A percentile compares a stretch with the other conserved stretches of the same genome.
These are phyloP conservation scores for Galerucella nymphaeae DNA, from an alignment of 2,888 invertebrate species.

Conservation along the genomic window DNA sequence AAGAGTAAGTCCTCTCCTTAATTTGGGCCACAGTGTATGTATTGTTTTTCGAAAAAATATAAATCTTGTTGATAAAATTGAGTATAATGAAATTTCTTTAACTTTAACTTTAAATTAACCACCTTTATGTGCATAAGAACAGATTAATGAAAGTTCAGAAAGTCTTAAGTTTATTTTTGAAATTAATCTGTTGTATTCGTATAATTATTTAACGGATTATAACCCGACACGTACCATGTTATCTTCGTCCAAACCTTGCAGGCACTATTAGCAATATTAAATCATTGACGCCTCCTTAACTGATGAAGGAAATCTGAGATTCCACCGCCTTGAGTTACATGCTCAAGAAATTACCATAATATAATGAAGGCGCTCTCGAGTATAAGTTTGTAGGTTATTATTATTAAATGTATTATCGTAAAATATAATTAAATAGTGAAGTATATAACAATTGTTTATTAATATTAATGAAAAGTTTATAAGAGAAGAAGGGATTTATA, in stretches of 20 bases:
- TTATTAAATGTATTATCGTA: constrained; percentile 2
- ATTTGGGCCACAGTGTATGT: too few species aligned
- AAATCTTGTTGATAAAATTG: too few species aligned
- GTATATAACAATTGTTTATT: not conserved
- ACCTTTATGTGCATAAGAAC: not conserved
- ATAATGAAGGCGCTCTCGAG: not conserved
- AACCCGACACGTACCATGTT: not conserved
- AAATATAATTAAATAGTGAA: not conserved
- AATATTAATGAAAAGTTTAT: not conserved
- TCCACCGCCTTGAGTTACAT: not conserved
- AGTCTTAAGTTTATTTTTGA: not conserved
- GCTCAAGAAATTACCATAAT: not conserved
- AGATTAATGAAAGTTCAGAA: not conserved
- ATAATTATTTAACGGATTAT: not conserved
- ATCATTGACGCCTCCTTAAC: constrained; percentile 7
- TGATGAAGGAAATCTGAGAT: not conserved
- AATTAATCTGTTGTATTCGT: not conserved
- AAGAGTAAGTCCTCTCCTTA: too few species aligned
- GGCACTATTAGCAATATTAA: constrained; percentile 16
- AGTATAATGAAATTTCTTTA: too few species aligned
- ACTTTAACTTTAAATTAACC: too few species aligned
- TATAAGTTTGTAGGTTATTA: not conserved
- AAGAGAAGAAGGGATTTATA: not conserved
- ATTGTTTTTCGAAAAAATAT: too few species aligned
- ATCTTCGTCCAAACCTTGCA: constrained; percentile 1